These are phyloP conservation scores for Vannuccia rotundouncinata DNA, from an alignment of 2,888 invertebrate genomes.

Conservation along the genomic window DNA sequence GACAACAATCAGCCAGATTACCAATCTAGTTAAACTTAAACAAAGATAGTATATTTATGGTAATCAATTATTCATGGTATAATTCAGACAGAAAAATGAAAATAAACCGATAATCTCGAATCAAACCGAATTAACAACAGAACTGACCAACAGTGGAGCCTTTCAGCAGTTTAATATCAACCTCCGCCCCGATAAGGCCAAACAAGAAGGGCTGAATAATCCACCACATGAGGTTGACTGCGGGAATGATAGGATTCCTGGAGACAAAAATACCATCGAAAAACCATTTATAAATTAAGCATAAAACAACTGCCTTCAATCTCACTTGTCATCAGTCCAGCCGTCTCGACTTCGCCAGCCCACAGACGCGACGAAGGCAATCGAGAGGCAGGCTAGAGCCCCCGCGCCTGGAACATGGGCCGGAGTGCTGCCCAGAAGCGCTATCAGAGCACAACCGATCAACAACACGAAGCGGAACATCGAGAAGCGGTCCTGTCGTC, in stretches of 20 bases:
- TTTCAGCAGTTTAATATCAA: slow-evolving; percentile 63
- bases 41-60: too few species aligned
- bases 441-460: slow-evolving; percentile 72
- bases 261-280: too few species aligned
- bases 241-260: slow-evolving; percentile 64
- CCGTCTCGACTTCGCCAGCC: slow-evolving; percentile 46
- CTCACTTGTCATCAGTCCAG: slow-evolving; percentile 10
- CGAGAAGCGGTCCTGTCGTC: slow-evolving; percentile 45
- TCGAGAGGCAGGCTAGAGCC: slow-evolving; percentile 63
- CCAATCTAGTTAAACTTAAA: too few species aligned
- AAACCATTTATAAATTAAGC: too few species aligned
- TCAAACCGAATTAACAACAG: neutral
- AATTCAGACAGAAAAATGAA: too few species aligned
- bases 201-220: slow-evolving; percentile 89
- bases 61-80: too few species aligned
- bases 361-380: slow-evolving; percentile 56
- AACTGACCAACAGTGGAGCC: slow-evolving; percentile 57
- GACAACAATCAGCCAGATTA: too few species aligned
- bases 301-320: neutral
- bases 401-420: slow-evolving; percentile 61
- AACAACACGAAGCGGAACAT: slow-evolving; percentile 67
- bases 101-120: too few species aligned
- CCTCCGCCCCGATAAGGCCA: slow-evolving; percentile 81
- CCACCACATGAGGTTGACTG: slow-evolving; percentile 88
- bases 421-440: slow-evolving; percentile 77